phyloP scores from a whole-genome alignment of 2,797 vertebrate species.

The Distichodus sexfasciatus region DNA sequence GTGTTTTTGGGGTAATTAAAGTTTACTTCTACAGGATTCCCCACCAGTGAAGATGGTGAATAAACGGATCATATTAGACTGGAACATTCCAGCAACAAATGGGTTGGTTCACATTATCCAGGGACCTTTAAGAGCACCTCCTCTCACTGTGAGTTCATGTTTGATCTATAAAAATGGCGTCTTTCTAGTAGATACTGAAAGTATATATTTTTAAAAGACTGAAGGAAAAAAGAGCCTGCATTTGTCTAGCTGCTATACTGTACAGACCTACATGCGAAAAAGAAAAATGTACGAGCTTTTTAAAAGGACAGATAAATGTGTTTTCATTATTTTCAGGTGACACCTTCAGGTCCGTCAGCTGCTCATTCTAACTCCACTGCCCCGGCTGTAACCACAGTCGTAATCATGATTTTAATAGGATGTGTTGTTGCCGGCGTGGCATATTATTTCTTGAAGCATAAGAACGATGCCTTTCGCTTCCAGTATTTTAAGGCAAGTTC shows the following conservation, averaged over 20 bases:
- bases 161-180: not conserved
- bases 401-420: constrained; percentile 60
- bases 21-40: constrained; percentile 24
- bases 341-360: constrained; percentile 17
- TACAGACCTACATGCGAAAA: too few species aligned
- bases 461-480: constrained; percentile 77
- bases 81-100: constrained; percentile 89
- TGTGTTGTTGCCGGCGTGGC: constrained; percentile 60
- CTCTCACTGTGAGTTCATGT: constrained; percentile 57
- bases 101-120: constrained; percentile 90
- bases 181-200: not conserved
- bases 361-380: constrained; percentile 46
- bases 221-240: too few species aligned
- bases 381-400: constrained; percentile 54
- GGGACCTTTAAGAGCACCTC: constrained; percentile 77
- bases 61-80: constrained; percentile 72
- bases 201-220: too few species aligned
- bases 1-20: not conserved
- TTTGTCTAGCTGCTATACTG: too few species aligned
- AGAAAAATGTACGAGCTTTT: too few species aligned
- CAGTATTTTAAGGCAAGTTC: constrained; percentile 79
- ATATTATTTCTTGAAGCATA: constrained; percentile 74
- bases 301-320: too few species aligned
- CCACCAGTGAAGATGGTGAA: constrained; percentile 76
- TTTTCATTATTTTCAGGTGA: constrained; percentile 51